Conservation (phyloP, 2,888 invertebrate species). For the Cosmia trapezina region DNA sequence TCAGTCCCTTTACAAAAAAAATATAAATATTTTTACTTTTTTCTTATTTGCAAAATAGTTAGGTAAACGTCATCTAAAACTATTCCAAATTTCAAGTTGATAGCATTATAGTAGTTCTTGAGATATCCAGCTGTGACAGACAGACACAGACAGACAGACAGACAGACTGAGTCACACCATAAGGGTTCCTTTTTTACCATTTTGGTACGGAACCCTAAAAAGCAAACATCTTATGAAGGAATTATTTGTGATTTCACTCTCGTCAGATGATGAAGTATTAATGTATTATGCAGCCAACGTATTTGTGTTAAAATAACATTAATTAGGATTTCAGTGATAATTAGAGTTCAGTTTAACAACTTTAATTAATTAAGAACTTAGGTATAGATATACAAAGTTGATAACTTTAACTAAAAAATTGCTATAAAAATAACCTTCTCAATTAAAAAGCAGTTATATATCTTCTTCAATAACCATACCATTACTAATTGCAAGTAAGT, state of each 20-base stretch:
- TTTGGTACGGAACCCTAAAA: no score
- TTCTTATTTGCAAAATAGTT: no score
- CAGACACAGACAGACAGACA: no score
- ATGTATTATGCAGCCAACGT: not conserved
- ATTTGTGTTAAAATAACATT: not conserved
- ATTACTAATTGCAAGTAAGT: not conserved
- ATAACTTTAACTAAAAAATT: not conserved
- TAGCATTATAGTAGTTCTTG: no score
- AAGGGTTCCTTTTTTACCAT: no score
- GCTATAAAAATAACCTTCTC: not conserved
- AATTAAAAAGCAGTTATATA: not conserved
- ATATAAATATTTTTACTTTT: no score
- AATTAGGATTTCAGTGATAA: no score
- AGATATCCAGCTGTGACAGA: no score
- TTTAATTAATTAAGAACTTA: not conserved
- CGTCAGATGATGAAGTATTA: not conserved
- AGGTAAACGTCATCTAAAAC: no score
- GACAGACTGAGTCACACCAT: no score
- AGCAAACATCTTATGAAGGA: not conserved
- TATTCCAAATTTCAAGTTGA: no score
- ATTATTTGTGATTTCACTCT: constrained; percentile 2
- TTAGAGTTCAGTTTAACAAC: not conserved
- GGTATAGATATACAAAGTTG: not conserved
- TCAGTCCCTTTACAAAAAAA: no score
- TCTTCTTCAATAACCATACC: not conserved